These are phyloP conservation scores for Smutsia temminckii DNA, from an alignment of 2,797 vertebrate species.

Conservation along the genomic window DNA sequence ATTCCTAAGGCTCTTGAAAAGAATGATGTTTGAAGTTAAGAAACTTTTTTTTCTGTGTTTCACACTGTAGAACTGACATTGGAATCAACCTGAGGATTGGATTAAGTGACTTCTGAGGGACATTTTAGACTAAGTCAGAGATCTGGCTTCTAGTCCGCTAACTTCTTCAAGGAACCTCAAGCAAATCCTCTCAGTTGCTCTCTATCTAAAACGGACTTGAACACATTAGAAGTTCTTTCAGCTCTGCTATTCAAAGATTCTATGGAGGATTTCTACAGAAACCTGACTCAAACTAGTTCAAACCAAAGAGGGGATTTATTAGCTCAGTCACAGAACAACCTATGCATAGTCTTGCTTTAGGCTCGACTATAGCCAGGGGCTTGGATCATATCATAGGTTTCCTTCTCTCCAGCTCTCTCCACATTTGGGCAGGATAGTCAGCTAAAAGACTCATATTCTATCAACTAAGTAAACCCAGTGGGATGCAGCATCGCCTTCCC, in stretches of 20 bases:
- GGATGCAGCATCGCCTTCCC: not conserved
- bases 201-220: not conserved
- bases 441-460: not conserved
- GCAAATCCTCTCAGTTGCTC: not conserved
- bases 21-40: not conserved
- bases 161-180: not conserved
- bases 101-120: constrained; percentile 4
- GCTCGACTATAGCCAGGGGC: not conserved
- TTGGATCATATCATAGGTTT: not conserved
- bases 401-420: not conserved
- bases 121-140: not conserved
- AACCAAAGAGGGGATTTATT: not conserved
- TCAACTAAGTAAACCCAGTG: not conserved
- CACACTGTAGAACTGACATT: not conserved
- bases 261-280: not conserved
- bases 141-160: not conserved
- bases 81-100: not conserved
- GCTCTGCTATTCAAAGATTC: not conserved
- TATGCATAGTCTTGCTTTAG: not conserved
- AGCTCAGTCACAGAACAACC: not conserved
- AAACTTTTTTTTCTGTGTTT: not conserved
- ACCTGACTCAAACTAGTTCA: not conserved
- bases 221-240: not conserved
- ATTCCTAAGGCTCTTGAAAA: not conserved
- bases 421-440: not conserved